Evolutionary conservation across 2,797 vertebrate genomes (phyloP).

Genomic region (Hybognathus amarus): DNA sequence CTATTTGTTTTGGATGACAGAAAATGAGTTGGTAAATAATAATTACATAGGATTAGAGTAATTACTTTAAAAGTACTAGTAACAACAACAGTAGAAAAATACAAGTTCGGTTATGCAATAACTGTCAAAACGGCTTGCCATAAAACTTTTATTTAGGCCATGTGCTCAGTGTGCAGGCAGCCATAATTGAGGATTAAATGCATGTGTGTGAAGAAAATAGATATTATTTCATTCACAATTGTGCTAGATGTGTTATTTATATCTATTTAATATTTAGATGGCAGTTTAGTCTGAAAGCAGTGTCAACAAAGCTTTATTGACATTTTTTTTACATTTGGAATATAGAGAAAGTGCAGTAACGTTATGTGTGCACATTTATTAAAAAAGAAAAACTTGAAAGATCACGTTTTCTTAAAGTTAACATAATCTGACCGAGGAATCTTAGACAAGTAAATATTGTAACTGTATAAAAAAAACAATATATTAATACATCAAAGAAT

Average conservation of each 20-base stretch:
- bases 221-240: background rate
- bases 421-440: too few species aligned
- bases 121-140: background rate
- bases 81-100: background rate
- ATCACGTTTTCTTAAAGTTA: too few species aligned
- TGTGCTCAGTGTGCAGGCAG: conserved; percentile 21
- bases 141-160: background rate
- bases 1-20: background rate
- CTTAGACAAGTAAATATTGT: too few species aligned
- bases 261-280: background rate
- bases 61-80: background rate
- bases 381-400: too few species aligned
- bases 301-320: background rate
- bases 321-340: background rate
- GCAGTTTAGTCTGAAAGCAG: background rate
- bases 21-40: background rate
- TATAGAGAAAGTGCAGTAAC: too few species aligned
- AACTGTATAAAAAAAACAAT: too few species aligned
- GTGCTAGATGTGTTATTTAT: background rate
- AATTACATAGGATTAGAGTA: background rate
- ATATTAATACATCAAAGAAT: too few species aligned
- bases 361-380: too few species aligned
- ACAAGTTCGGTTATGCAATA: background rate
- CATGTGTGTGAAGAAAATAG: background rate
- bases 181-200: conserved; percentile 16